Conservation (phyloP, 1,140 invertebrate species). For the Gonatopus flavifemur region DNA sequence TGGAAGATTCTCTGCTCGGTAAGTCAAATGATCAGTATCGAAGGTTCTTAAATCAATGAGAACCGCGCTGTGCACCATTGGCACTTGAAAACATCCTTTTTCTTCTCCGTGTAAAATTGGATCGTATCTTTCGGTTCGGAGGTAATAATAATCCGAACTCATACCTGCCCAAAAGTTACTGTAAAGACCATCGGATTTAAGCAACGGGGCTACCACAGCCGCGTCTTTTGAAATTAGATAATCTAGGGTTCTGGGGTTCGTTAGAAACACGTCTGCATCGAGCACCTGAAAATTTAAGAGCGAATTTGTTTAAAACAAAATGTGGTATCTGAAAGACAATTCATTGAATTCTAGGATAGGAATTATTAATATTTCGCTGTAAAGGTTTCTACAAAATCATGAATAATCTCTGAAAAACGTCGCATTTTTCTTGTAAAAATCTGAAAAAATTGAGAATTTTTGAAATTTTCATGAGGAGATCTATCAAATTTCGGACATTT, state of each 20-base stretch:
- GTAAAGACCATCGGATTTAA: slow-evolving; percentile 84
- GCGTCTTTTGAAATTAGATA: slow-evolving; percentile 69
- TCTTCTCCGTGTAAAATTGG: slow-evolving; percentile 75
- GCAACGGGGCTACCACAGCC: slow-evolving; percentile 77
- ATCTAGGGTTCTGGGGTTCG: slow-evolving; percentile 70
- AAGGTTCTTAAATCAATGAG: slow-evolving; percentile 74
- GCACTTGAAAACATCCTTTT: slow-evolving; percentile 79
- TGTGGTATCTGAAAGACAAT: too few species aligned
- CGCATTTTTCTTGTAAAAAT: too few species aligned
- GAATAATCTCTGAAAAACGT: too few species aligned
- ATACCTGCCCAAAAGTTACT: slow-evolving; percentile 97
- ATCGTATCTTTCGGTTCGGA: slow-evolving; percentile 83
- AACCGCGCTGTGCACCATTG: slow-evolving; percentile 91
- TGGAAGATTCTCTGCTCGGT: slow-evolving; percentile 65
- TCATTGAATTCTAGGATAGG: slow-evolving; percentile 7
- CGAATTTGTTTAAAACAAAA: slow-evolving; percentile 17
- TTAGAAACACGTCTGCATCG: slow-evolving; percentile 86
- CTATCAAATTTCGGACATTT: too few species aligned
- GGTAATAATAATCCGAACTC: slow-evolving; percentile 85
- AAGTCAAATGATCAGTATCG: slow-evolving; percentile 73
- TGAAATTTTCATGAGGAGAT: too few species aligned
- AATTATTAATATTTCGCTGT: slow-evolving; percentile 4
- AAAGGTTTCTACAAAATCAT: too few species aligned
- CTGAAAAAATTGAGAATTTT: too few species aligned
- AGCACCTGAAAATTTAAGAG: slow-evolving; percentile 71